Conservation (phyloP, 2,888 invertebrate genomes). For the Volucella zonaria region DNA sequence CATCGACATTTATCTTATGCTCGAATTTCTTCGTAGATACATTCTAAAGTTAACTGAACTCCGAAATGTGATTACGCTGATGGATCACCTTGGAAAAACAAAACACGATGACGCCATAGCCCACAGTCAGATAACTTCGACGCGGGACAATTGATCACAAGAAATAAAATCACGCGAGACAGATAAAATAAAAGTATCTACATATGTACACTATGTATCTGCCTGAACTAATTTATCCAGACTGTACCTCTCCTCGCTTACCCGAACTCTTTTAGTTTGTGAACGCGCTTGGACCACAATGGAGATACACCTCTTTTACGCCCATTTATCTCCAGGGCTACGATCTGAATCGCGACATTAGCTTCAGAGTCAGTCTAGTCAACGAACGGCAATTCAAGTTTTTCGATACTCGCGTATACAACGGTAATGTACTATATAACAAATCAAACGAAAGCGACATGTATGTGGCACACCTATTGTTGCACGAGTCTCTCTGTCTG, state of each 20-base stretch:
- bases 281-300: no score
- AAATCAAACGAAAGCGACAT: slow-evolving; percentile 46
- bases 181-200: background rate
- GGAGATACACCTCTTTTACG: slow-evolving; percentile 27
- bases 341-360: slow-evolving; percentile 15
- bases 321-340: slow-evolving; percentile 39
- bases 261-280: no score
- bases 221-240: slow-evolving; percentile 1
- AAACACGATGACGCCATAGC: background rate
- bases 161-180: slow-evolving; percentile 7
- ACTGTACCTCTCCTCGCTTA: background rate
- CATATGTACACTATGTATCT: no score
- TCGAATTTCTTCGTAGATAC: no score
- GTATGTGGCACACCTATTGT: slow-evolving; percentile 62
- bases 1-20: no score
- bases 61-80: no score
- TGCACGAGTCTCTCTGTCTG: slow-evolving; percentile 42
- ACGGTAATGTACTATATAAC: slow-evolving; percentile 21
- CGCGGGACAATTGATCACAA: slow-evolving; percentile 27
- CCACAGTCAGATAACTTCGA: background rate
- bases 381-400: slow-evolving; percentile 6
- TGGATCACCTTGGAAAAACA: no score
- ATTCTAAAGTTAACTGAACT: no score
- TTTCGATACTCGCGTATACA: background rate
- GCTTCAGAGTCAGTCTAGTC: background rate